phyloP scores from a whole-genome alignment of 2,888 invertebrate species.

The Tetheella fluctuosa region DNA sequence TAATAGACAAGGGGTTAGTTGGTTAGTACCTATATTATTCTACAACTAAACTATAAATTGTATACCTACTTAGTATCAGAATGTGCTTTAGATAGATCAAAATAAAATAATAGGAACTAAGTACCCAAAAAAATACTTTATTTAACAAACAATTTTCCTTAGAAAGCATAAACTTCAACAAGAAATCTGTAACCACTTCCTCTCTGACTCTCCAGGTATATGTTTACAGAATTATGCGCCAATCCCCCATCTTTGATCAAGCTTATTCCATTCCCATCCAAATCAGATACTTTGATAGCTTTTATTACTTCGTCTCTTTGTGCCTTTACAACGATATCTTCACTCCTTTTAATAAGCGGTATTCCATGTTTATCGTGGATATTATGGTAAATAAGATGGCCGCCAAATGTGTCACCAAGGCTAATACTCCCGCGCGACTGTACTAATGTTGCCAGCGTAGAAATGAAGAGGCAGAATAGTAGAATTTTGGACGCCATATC shows the following conservation, averaged over 20 bases:
- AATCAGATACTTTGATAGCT: not conserved
- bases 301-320: not conserved
- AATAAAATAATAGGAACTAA: no score
- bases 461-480: slow-evolving; percentile 13
- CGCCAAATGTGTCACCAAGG: slow-evolving; percentile 17
- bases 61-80: no score
- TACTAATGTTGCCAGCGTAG: slow-evolving; percentile 14
- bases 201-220: not conserved
- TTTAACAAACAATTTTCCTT: no score
- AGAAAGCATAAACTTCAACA: slow-evolving; percentile 10
- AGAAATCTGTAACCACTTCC: not conserved
- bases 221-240: not conserved
- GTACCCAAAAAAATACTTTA: no score
- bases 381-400: slow-evolving; percentile 22
- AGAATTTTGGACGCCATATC: slow-evolving; percentile 1
- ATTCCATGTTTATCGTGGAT: slow-evolving; percentile 24
- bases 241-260: not conserved
- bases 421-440: slow-evolving; percentile 14
- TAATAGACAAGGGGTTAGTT: no score
- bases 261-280: not conserved
- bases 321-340: slow-evolving; percentile 8
- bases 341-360: slow-evolving; percentile 24
- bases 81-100: no score
- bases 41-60: no score
- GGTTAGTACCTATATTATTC: no score